A percentile compares a stretch with the other conserved stretches of the same genome.
phyloP scores from a whole-genome alignment of 2,113 vertebrate genomes.

The Nothocercus nigrocapillus region DNA sequence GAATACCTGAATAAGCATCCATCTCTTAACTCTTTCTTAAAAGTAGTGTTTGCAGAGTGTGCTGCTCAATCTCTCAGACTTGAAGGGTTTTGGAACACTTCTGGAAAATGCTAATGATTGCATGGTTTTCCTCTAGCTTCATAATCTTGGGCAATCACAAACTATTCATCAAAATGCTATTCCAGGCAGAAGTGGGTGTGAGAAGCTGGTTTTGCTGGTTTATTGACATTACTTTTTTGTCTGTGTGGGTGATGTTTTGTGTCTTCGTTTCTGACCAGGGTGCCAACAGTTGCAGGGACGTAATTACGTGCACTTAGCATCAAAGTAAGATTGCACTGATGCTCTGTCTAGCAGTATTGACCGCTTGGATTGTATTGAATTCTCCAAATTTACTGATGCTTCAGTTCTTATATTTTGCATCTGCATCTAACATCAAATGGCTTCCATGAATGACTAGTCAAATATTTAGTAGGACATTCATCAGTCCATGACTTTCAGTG shows the following conservation, averaged over 20 bases:
- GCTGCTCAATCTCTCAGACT: not conserved
- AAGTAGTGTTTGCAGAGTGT: not conserved
- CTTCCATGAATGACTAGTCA: not conserved
- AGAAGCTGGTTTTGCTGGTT: not conserved
- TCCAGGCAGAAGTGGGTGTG: not conserved
- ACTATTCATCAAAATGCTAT: not conserved
- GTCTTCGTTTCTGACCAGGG: not conserved
- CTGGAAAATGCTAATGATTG: not conserved
- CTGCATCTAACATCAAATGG: not conserved
- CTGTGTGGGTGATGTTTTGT: not conserved
- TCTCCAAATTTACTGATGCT: not conserved
- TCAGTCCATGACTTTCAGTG: not conserved
- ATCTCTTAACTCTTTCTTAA: not conserved
- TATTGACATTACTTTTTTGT: not conserved
- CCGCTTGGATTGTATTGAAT: not conserved
- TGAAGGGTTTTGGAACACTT: not conserved
- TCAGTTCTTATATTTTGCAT: not conserved
- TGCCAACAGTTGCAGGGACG: not conserved
- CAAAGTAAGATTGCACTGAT: not conserved
- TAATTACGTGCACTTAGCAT: not conserved
- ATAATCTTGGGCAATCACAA: not conserved
- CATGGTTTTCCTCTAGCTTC: not conserved
- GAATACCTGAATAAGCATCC: not conserved
- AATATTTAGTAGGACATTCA: not conserved
- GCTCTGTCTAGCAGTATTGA: not conserved